Conservation (phyloP, 2,113 vertebrate species). For the Microtus richardsoni region DNA sequence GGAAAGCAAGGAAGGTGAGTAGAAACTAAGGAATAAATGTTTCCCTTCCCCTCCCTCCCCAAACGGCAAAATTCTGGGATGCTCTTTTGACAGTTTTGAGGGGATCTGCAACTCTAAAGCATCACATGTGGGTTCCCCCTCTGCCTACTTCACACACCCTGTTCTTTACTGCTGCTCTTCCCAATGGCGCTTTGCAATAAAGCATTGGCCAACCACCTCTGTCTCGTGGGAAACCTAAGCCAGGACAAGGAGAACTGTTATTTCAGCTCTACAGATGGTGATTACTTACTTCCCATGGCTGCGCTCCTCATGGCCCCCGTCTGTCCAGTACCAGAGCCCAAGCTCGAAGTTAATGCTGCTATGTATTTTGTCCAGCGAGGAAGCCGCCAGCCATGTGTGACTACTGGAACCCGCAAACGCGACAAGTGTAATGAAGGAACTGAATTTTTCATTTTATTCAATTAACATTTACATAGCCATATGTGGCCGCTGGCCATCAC, state of each 20-base stretch:
- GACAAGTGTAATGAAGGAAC: neutral
- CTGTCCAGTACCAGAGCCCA: neutral
- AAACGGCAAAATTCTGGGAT: neutral
- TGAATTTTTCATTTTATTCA: conserved; percentile 32
- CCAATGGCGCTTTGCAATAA: neutral
- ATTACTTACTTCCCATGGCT: neutral
- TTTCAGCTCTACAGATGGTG: neutral
- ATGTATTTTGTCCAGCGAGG: neutral
- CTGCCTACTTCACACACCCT: neutral
- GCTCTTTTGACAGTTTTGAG: neutral
- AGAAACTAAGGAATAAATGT: neutral
- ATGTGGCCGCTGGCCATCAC: neutral
- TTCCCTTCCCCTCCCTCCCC: neutral
- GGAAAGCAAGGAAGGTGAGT: neutral
- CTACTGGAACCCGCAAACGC: neutral
- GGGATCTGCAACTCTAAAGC: neutral
- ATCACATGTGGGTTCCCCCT: neutral
- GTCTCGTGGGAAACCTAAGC: neutral
- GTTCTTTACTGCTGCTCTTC: neutral
- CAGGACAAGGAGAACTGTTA: neutral
- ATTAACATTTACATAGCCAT: conserved; percentile 26
- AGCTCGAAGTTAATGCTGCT: neutral
- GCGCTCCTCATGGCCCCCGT: too few species aligned
- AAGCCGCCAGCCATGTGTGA: neutral
- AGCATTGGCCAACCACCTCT: neutral